These are phyloP conservation scores for Microchrysa polita DNA, from an alignment of 2,888 invertebrate species.

Conservation along the genomic window DNA sequence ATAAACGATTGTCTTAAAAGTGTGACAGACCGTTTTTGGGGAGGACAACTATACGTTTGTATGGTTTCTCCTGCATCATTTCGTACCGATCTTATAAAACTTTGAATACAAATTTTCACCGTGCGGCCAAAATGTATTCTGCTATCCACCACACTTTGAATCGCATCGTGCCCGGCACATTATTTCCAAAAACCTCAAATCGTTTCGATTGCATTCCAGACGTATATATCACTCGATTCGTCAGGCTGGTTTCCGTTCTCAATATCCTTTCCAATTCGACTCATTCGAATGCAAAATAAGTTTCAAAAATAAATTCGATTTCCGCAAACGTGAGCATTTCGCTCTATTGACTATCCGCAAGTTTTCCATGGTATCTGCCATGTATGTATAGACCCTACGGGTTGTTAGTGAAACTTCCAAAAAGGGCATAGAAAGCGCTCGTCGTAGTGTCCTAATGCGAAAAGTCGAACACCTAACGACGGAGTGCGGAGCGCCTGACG, in stretches of 20 bases:
- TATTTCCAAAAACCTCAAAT: conserved; percentile 31
- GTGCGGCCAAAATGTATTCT: too few species aligned
- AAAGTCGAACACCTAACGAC: neutral
- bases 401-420: neutral
- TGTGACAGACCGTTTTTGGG: neutral
- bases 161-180: neutral
- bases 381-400: neutral
- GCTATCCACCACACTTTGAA: too few species aligned
- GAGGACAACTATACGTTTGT: too few species aligned
- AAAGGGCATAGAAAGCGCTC: neutral
- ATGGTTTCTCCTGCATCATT: neutral
- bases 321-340: conserved; percentile 45
- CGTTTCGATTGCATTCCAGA: conserved; percentile 28
- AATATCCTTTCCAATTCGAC: conserved; percentile 23
- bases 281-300: conserved; percentile 46
- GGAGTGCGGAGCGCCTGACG: neutral
- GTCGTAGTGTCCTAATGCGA: neutral
- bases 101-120: too few species aligned
- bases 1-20: neutral
- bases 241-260: conserved; percentile 30
- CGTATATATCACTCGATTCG: conserved; percentile 31
- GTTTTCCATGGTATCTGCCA: conserved; percentile 7
- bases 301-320: conserved; percentile 46
- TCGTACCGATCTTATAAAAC: too few species aligned
- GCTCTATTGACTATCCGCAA: conserved; percentile 42